Base-by-base conservation (phyloP, 1,140 invertebrate genomes). In the Ericerus pela region DNA sequence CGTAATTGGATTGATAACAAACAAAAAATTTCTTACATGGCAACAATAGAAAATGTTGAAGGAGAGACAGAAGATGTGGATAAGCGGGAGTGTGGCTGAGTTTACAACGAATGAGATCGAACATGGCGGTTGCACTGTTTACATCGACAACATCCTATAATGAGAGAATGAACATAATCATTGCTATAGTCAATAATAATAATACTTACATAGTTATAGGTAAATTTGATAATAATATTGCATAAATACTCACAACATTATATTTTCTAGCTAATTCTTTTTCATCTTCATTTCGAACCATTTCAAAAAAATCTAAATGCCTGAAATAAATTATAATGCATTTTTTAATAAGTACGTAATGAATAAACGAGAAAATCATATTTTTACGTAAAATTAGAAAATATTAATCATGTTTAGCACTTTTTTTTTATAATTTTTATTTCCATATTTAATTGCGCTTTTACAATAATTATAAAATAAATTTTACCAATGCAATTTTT, bases 251-350 rank as follows among this genome's bases (percentile, higher is more conserved):
- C 68, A 78, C 76, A 66, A 73, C 68, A 63, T 94, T 87, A 72
- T 90, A 96, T 65, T 88, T 84, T 53, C 89, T 78, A 0, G 89
- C 85, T 38, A 96, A 70, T 70, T 96, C 91, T 62, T 89, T 88
- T 69, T 98, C 94, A 69, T 99, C 95, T 72, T 97, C 94, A 65
- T 84, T 87, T 54, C 94, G 78, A 18, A 97, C 88, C 89, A 97
- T 96, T 70, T 98, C 95, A 73, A 98, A 99, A 69, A 97, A 95
- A 68, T 97, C 94, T 55, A 84, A 71, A 72, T 84, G 81, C 64
- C 79, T 78, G 66, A 60, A 68, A 71, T n/a, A n/a, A n/a, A n/a
- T n/a, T n/a, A n/a, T n/a, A n/a, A n/a, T n/a, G n/a, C n/a, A n/a
- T n/a, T n/a, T n/a, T n/a, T n/a, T n/a, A n/a, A n/a, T n/a, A n/a